Percentiles rank a stretch among this genome's conserved stretches.
Evolutionary conservation across 2,888 invertebrate species (phyloP).

Genomic region (Tipula helvola): DNA sequence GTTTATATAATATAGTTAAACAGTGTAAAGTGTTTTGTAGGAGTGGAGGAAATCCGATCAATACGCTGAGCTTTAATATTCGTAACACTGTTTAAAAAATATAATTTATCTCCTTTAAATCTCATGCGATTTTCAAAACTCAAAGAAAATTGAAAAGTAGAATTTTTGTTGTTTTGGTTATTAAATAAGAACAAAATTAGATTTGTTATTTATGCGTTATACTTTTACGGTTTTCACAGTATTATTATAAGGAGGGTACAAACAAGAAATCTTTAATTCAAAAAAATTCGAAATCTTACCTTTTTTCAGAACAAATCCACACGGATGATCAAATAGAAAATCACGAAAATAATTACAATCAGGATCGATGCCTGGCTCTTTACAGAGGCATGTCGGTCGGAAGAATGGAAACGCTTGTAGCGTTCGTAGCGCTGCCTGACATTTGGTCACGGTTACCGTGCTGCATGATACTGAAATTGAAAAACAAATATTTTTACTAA

Average conservation of each 20-base stretch:
- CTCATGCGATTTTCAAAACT: background rate
- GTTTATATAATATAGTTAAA: background rate
- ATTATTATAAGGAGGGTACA: background rate
- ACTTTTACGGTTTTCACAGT: background rate
- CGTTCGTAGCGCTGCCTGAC: conserved; percentile 79
- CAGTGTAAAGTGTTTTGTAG: background rate
- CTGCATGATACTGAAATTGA: conserved; percentile 69
- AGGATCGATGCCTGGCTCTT: conserved; percentile 79
- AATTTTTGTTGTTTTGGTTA: background rate
- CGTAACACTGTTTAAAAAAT: background rate
- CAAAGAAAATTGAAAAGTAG: background rate
- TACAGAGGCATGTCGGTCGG: conserved; percentile 84
- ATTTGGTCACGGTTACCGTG: conserved; percentile 84
- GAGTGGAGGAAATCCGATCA: background rate
- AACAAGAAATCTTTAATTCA: background rate
- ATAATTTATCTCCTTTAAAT: background rate
- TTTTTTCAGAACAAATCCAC: conserved; percentile 80
- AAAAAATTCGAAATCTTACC: conserved; percentile 43
- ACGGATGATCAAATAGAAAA: conserved; percentile 88
- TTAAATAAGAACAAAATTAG: background rate
- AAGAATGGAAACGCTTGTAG: conserved; percentile 87
- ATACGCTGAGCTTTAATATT: background rate
- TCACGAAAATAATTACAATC: conserved; percentile 88
- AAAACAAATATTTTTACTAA: too few species aligned
- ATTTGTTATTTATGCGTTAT: background rate